These are phyloP conservation scores for Tamandua tetradactyla DNA, from an alignment of 2,797 vertebrate genomes.

Conservation along the genomic window DNA sequence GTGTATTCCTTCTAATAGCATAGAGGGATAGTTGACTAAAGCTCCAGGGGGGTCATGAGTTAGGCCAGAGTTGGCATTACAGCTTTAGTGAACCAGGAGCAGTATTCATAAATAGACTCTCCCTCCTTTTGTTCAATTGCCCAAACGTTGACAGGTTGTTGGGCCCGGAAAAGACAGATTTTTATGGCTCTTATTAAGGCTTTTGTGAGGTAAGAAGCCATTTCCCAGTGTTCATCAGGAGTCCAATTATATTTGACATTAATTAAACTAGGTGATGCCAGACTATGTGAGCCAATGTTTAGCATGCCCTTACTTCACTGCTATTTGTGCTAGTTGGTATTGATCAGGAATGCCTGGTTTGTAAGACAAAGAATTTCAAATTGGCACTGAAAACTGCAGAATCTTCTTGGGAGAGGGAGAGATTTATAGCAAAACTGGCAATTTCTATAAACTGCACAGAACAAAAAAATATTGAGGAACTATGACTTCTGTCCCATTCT, in stretches of 20 bases:
- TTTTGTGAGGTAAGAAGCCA: not conserved
- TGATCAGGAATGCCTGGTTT: not conserved
- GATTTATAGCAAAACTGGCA: not conserved
- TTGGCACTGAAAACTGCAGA: not conserved
- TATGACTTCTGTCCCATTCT: not conserved
- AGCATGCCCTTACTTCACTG: not conserved
- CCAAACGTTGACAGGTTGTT: not conserved
- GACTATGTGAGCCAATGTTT: not conserved
- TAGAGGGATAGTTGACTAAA: not conserved
- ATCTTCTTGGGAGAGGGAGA: not conserved
- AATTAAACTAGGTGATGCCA: too few species aligned
- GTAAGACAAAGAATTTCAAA: not conserved
- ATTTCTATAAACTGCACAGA: too few species aligned
- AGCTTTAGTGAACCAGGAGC: not conserved
- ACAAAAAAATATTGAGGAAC: not conserved
- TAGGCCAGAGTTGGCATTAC: not conserved
- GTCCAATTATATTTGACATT: not conserved
- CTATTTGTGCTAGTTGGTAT: not conserved
- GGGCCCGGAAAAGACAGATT: too few species aligned
- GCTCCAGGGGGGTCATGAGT: not conserved
- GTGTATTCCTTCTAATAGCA: not conserved
- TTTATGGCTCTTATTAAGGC: too few species aligned
- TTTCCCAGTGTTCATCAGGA: not conserved
- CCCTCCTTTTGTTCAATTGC: not conserved
- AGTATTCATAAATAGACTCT: not conserved